These are phyloP conservation scores for Zonitis immaculata DNA, from an alignment of 2,888 invertebrate genomes.

Conservation along the genomic window DNA sequence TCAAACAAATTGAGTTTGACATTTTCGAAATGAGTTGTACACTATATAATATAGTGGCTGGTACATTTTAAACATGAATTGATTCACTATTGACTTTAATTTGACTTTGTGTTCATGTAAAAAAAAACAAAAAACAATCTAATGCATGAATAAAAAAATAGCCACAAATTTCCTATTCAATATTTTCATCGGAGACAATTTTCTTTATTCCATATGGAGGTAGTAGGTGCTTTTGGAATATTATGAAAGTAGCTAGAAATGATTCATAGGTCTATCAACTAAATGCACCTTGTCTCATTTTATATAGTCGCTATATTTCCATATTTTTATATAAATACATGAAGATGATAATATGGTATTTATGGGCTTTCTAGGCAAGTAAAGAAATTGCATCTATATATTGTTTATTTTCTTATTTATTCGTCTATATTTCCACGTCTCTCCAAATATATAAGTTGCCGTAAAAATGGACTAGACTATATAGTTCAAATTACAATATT, in stretches of 20 bases:
- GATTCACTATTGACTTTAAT: not conserved
- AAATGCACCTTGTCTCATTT: constrained; percentile 18
- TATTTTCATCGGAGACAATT: too few relatives aligned
- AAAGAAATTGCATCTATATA: constrained; percentile 10
- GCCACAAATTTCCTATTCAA: too few relatives aligned
- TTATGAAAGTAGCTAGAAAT: constrained; percentile 11
- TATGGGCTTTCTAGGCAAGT: constrained; percentile 4
- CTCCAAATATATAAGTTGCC: constrained; percentile 15
- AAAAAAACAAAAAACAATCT: too few relatives aligned
- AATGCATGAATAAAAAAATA: too few relatives aligned
- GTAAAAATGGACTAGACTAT: constrained; percentile 21
- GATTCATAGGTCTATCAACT: constrained; percentile 21
- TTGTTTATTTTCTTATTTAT: constrained; percentile 27
- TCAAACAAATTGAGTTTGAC: constrained; percentile 11
- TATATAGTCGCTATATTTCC: constrained; percentile 10
- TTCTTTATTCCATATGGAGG: too few relatives aligned
- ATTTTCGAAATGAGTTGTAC: constrained; percentile 11
- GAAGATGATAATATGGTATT: constrained; percentile 21
- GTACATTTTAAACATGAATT: not conserved
- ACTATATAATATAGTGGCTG: too few relatives aligned
- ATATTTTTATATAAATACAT: constrained; percentile 26
- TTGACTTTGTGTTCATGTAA: too few relatives aligned
- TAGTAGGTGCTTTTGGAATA: too few relatives aligned
- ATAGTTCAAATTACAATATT: constrained; percentile 25
- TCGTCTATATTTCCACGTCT: constrained; percentile 24